Conservation (phyloP, 2,113 vertebrate species). For the Bubo bubo region DNA sequence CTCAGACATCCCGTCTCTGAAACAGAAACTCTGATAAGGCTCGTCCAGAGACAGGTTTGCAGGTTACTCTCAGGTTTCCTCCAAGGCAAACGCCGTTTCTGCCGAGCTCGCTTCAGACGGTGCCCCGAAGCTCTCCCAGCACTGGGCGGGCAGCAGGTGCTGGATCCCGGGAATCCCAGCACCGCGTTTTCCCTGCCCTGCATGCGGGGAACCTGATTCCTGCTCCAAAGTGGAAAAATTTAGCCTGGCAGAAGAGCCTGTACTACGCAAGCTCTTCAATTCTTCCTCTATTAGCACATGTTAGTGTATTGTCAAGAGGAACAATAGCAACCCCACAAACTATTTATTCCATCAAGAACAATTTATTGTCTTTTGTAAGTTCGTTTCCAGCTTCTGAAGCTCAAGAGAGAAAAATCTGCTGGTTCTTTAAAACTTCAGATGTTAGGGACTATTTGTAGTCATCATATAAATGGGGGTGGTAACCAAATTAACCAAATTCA, state of each 20-base stretch:
- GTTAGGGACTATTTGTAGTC: constrained; percentile 68
- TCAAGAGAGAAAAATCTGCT: constrained; percentile 58
- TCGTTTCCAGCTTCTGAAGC: constrained; percentile 65
- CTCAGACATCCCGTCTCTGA: not conserved
- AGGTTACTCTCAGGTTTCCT: not conserved
- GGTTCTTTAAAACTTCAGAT: constrained; percentile 71
- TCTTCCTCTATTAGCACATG: constrained; percentile 67
- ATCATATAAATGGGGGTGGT: constrained; percentile 72
- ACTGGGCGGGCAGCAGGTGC: constrained; percentile 29
- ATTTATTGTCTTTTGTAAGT: constrained; percentile 67
- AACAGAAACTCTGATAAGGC: not conserved
- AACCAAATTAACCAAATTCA: constrained; percentile 74
- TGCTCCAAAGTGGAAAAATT: constrained; percentile 53
- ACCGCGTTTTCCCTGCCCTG: not conserved
- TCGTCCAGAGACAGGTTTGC: not conserved
- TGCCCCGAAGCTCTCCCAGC: not conserved
- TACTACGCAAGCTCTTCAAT: constrained; percentile 62
- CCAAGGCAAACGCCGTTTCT: not conserved
- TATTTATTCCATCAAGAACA: constrained; percentile 68
- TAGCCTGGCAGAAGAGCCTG: constrained; percentile 34
- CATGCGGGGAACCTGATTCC: constrained; percentile 24
- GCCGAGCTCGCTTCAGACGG: not conserved
- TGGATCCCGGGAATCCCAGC: not conserved
- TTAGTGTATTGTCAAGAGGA: constrained; percentile 61
- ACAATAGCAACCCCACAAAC: constrained; percentile 64